Evolutionary conservation across 2,888 invertebrate genomes (phyloP).

Genomic region (Malachius bipustulatus): DNA sequence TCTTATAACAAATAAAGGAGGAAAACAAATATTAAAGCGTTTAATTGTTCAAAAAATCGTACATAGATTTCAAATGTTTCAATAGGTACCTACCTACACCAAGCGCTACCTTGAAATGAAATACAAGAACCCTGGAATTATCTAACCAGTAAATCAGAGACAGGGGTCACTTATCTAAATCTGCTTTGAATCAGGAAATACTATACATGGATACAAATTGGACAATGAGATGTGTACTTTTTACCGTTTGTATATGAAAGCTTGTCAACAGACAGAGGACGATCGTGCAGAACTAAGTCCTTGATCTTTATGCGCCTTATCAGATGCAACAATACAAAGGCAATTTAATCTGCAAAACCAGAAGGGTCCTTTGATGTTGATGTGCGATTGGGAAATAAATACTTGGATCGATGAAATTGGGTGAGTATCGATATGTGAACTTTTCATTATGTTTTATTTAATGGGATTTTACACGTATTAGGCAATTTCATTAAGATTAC

Average conservation of each 20-base stretch:
- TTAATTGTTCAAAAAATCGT: no score
- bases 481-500: conserved; percentile 21
- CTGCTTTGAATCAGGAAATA: conserved; percentile 25
- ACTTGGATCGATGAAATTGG: conserved; percentile 25
- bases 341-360: conserved; percentile 33
- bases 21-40: no score
- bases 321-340: conserved; percentile 30
- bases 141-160: conserved; percentile 18
- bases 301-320: conserved; percentile 29
- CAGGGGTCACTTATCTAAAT: conserved; percentile 24
- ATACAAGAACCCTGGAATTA: background rate
- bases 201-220: conserved; percentile 23
- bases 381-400: conserved; percentile 36
- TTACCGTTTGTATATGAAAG: conserved; percentile 6
- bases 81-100: no score
- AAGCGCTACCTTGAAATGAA: background rate
- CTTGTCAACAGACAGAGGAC: conserved; percentile 10
- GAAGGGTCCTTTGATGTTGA: conserved; percentile 35
- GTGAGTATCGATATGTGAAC: conserved; percentile 23
- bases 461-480: conserved; percentile 32
- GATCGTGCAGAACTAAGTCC: conserved; percentile 14
- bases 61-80: no score
- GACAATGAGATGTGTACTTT: conserved; percentile 30
- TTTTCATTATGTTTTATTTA: conserved; percentile 22
- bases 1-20: no score